Evolutionary conservation across 2,888 invertebrate genomes (phyloP), one percentile per base, ranked within the genome.

Genomic region (Miltochrista miniata): DNA sequence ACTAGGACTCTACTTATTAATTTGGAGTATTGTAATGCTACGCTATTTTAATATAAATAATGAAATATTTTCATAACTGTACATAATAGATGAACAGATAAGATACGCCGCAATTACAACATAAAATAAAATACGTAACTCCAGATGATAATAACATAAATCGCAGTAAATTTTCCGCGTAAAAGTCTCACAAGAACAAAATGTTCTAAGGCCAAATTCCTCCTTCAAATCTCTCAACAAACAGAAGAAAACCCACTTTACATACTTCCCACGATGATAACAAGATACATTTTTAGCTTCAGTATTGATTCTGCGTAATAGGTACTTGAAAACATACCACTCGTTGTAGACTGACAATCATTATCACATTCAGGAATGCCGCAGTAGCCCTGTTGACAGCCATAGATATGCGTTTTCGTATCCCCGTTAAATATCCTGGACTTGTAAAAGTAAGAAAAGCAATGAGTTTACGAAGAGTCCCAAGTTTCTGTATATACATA

Each of bases 21-120:
- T 24, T 24, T 24, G 45, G 54, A 65, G 57, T 70, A 55, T 64
- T 67, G 54, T 68, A 57, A 66, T 57, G 62, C 50, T 59, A 54
- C 52, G 50, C 33, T 59, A 62, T 53, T 65, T 51, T 35, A 46
- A 45, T 5, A 29, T 40, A 13, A 45, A 43, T 42, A 36, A 30
- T 39, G 34, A 53, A 53, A 56, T 52, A 64, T 48, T 64, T 38
- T 38, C 24, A 18, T 52, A 39, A 35, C 48, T 49, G 43, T 45
- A 51, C 45, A 24, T 37, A 24, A 48, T 47, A 36, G 35, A 33
- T 33, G 31, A 37, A 31, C 3, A 18, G 48, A 43, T 43, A 43
- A 37, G 49, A 24, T 41, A 7, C 29, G 14, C n/a, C 14, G 13
- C 13, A 39, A 18, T 47, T 9, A 4, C 38, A 33, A 12, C 18